Evolutionary conservation across 2,888 invertebrate genomes (phyloP), one percentile per base, ranked within the genome.

Genomic region (Seira ritae): DNA sequence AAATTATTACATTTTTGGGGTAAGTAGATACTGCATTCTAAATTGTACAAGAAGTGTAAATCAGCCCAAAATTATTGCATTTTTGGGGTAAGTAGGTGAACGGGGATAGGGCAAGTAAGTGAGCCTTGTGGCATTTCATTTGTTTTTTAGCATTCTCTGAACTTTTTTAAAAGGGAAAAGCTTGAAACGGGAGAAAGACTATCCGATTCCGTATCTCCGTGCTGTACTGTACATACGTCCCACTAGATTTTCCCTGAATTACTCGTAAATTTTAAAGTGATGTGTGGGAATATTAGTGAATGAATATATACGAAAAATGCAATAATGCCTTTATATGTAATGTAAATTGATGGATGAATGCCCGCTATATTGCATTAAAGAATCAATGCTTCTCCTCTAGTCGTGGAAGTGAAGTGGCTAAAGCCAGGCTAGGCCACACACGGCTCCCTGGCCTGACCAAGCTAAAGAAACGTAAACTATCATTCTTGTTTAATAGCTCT

Each of bases 1-100:
- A 31, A 31, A 31, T 72, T 68, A 79, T 69, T 80, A 68, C 73
- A 74, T 60, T 62, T 80, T 80, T 66, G 24, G 8, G 55, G 60
- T 73, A 73, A 71, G 65, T 67, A 79, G 67, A 60, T 31, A 31
- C 8, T 31, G 31, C 31, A 31, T 31, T 31, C 31, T 31, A 31
- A 31, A 31, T 31, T 31, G 31, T 31, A 31, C n/a, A n/a, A 31
- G 8, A 31, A 31, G 31, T 8, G 31, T 31, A 31, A 31, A 31
- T 31, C 31, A 31, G 31, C 31, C 8, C 2, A 31, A 31, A 31
- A 31, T 72, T 68, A 79, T 69, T 80, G 74, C 73, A 74, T 60
- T 62, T 80, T 80, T 66, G 24, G 31, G 72, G 60, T 73, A 73
- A 72, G 66, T 68, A 80, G 68, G 42, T 24, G 22, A 12, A 62